A percentile compares a stretch with the other conserved stretches of the same genome.
These are phyloP conservation scores for Eunapius fragilis DNA, from an alignment of 37 sponge, comb jelly and placozoan genomes.

Conservation along the genomic window DNA sequence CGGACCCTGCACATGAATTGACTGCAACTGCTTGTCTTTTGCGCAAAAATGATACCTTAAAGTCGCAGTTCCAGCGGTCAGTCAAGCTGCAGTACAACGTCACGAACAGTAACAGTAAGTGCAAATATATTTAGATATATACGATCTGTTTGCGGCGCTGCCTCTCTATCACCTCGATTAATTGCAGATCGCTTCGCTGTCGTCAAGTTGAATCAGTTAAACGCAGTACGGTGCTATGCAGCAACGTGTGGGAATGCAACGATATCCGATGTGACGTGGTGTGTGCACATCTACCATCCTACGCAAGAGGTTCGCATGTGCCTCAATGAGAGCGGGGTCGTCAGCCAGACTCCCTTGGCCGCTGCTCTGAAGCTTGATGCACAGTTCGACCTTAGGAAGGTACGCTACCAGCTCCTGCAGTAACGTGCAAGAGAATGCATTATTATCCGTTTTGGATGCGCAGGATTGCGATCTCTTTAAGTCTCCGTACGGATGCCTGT, in stretches of 20 bases:
- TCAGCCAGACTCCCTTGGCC: background rate
- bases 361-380: background rate
- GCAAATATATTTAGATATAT: background rate
- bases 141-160: no score
- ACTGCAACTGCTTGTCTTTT: background rate
- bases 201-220: background rate
- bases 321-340: constrained; percentile 4
- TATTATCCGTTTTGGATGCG: no score
- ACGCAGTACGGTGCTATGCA: background rate
- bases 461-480: background rate
- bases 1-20: background rate
- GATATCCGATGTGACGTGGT: constrained; percentile 24
- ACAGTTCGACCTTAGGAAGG: background rate
- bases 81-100: background rate
- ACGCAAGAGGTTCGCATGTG: constrained; percentile 31
- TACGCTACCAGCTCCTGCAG: background rate
- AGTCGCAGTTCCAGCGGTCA: background rate
- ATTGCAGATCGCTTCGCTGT: background rate
- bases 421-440: background rate
- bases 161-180: no score
- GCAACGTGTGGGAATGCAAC: background rate
- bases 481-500: background rate
- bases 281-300: constrained; percentile 44
- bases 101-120: background rate
- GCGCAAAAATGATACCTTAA: background rate